Percentiles rank a stretch among this genome's conserved stretches.
Evolutionary conservation across 2,888 invertebrate species (phyloP).

Genomic region (Phyto melanocephala): DNA sequence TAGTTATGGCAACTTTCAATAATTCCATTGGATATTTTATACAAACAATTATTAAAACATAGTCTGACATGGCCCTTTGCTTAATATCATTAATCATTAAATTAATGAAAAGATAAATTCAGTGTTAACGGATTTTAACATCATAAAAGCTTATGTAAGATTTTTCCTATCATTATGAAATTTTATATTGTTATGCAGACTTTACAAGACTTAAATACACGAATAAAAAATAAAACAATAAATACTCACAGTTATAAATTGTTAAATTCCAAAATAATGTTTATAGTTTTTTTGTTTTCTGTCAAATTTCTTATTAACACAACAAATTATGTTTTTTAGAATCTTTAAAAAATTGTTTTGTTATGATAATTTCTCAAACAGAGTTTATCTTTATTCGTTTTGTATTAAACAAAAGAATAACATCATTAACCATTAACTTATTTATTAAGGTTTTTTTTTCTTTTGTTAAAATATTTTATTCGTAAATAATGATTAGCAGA

Average conservation of each 20-base stretch:
- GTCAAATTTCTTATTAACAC: not conserved
- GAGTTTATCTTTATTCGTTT: not conserved
- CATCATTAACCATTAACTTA: conserved; percentile 18
- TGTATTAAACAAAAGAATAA: not conserved
- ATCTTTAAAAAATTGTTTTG: conserved; percentile 1
- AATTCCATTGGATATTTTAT: too few species aligned
- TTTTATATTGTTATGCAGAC: too few species aligned
- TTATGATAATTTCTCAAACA: not conserved
- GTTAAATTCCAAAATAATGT: not conserved
- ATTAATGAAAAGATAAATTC: too few species aligned
- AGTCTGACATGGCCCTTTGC: too few species aligned
- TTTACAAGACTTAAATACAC: too few species aligned
- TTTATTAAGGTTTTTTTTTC: conserved; percentile 17
- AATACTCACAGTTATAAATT: conserved; percentile 3
- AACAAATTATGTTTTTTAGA: not conserved
- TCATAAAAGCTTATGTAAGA: too few species aligned
- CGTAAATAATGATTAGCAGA: conserved; percentile 24
- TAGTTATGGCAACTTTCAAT: too few species aligned
- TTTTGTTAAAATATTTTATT: not conserved
- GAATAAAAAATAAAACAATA: not conserved
- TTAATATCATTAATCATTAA: too few species aligned
- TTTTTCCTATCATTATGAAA: too few species aligned
- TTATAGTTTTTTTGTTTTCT: not conserved
- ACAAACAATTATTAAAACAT: too few species aligned
- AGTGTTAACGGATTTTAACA: too few species aligned